These are phyloP conservation scores for Eucriotettix oculatus DNA, from an alignment of 2,888 invertebrate genomes.

Conservation along the genomic window DNA sequence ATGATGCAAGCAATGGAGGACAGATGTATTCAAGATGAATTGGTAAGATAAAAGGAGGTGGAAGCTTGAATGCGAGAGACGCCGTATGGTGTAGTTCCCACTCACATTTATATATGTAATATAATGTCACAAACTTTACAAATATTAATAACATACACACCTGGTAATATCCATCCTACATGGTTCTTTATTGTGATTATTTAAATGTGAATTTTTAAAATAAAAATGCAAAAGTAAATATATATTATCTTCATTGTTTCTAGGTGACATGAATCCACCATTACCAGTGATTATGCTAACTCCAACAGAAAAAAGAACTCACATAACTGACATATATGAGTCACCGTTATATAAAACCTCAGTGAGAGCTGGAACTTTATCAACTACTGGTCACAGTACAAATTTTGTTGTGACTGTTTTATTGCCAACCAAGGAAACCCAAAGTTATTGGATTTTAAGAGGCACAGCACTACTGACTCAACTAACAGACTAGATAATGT, in stretches of 20 bases:
- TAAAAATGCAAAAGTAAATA: not conserved
- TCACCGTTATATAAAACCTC: constrained; percentile 81
- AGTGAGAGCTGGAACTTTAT: constrained; percentile 67
- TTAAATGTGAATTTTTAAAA: not conserved
- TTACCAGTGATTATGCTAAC: constrained; percentile 50
- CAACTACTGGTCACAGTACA: constrained; percentile 86
- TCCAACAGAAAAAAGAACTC: constrained; percentile 36
- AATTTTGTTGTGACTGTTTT: constrained; percentile 74
- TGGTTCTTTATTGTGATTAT: not conserved
- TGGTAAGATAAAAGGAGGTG: too few species aligned
- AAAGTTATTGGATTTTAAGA: constrained; percentile 74
- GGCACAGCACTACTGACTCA: constrained; percentile 77
- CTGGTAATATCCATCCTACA: too few species aligned
- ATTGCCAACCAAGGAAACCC: constrained; percentile 42
- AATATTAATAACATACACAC: too few species aligned
- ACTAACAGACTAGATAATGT: constrained; percentile 42
- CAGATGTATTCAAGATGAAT: too few species aligned
- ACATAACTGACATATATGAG: constrained; percentile 35
- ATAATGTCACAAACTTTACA: too few species aligned
- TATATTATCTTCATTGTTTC: not conserved
- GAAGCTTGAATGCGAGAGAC: too few species aligned
- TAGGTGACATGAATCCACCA: constrained; percentile 59
- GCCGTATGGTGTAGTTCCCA: too few species aligned
- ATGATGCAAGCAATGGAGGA: too few species aligned
- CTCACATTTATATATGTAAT: too few species aligned